Evolutionary conservation across 2,888 invertebrate genomes (phyloP), one percentile per base, ranked within the genome.

Genomic region (Drosophila lutescens): DNA sequence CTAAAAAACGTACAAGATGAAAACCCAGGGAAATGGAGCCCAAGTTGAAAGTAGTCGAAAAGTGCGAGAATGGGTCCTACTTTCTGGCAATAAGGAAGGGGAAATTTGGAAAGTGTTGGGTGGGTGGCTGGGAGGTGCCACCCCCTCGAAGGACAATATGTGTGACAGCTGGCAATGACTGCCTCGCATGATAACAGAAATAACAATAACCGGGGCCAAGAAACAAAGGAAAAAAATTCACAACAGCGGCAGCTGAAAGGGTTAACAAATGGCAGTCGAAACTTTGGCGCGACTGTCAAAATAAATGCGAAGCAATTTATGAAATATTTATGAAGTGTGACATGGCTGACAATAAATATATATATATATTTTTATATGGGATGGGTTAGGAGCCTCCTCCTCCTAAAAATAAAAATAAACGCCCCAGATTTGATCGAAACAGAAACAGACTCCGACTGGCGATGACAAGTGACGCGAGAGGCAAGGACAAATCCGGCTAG

Each of bases 151-250:
- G 74, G 76, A 61, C 71, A 73, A 74, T 73, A 73, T 63, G 88
- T 76, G 84, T 77, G 62, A 63, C 85, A 85, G 87, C 89, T 88
- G 89, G 85, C 87, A 78, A 77, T 88, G 89, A 85, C 89, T 85
- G 74, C 63, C 76, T 83, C 73, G 77, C 74, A 77, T 75, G 85
- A 86, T 85, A 68, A 73, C 66, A 62, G 79, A 76, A 83, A 76
- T 85, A 68, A 66, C 70, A 76, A 82, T 78, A 78, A 76, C 67
- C 49, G 62, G 63, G 63, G 62, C 62, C 63, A 63, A 62, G 43
- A 20, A 43, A 23, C 43, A 43, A 44, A 46, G 38, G 40, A 23
- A 55, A 72, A 51, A 67, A 62, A 40, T 58, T 41, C 44, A 23
- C 38, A 49, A 47, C 51, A 56, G 55, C 46, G 38, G 44, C 44